phyloP scores from a whole-genome alignment of 2,113 vertebrate genomes.

The Neodon shergylaensis region DNA sequence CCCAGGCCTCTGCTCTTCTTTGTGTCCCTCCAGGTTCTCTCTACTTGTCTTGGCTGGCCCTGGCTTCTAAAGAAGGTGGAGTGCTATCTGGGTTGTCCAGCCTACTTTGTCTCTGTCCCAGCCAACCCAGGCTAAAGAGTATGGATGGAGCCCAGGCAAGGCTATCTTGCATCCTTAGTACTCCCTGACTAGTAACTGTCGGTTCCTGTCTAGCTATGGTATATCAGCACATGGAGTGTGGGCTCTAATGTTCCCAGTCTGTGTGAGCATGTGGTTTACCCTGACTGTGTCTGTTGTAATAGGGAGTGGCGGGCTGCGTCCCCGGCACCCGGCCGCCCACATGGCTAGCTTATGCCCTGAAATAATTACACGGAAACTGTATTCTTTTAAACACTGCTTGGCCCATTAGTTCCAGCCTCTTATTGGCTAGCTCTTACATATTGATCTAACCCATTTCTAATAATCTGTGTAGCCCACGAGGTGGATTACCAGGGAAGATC shows the following conservation, averaged over 20 bases:
- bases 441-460: no score
- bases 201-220: constrained; percentile 87
- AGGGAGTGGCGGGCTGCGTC: no score
- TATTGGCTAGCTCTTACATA: no score
- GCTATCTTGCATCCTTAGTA: background rate
- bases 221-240: constrained; percentile 87
- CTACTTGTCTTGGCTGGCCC: background rate
- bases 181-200: constrained; percentile 61
- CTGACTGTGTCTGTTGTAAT: constrained; percentile 12
- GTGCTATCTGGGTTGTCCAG: background rate
- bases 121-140: background rate
- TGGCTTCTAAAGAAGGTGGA: background rate
- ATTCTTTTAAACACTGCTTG: no score
- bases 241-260: constrained; percentile 42
- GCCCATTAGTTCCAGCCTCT: no score
- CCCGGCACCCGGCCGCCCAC: no score
- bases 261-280: constrained; percentile 71
- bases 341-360: no score
- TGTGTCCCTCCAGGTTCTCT: background rate
- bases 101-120: no score
- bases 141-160: background rate
- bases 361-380: no score
- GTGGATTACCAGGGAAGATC: no score
- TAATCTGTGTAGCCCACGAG: no score
- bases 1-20: background rate